Evolutionary conservation across 2,113 vertebrate genomes (phyloP), one percentile per base, ranked within the genome.

Genomic region (Leptobrachium leishanense): DNA sequence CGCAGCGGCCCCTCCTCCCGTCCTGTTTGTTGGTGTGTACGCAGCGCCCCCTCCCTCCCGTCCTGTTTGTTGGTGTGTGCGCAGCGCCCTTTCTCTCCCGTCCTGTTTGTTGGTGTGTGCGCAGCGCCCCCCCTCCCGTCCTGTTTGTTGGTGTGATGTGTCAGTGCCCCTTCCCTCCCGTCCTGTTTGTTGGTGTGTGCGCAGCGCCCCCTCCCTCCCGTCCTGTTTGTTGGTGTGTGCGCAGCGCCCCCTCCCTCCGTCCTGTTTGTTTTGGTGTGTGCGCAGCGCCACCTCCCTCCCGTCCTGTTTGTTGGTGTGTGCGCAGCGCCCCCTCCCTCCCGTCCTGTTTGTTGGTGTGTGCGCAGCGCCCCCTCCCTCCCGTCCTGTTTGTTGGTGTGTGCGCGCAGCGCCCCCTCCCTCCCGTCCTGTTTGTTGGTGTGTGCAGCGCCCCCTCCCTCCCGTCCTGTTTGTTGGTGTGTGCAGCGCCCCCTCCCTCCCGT

Each of bases 401-500:
- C 62, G 67, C 57, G 64, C 64, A 31, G 43, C 43, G 6, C 43
- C 15, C 1, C 11, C 10, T 57, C 53, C 67, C 0, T 57, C 53
- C 67, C 0, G 0, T 31, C 74, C 77, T 78, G 39, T 55, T 31
- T 0, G 0, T 42, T 87, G 92, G 46, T 50, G 46, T 50, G 75
- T 68, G 55, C 5, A 6, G 12, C 41, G 9, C 9, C 64, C 41
- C 9, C 20, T 40, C 64, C 20, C 20, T 40, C 64, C 20, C 20
- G 64, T 66, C 1, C 40, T 6, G 2, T 6, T 39, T 68, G 66
- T 6, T 6, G 3, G 68, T 69, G 43, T 69, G 68, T 69, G 43
- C 43, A 7, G 43, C 46, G 13, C 43, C 13, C n/a, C 13, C 68
- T 57, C 55, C 55, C 43, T 57, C 55, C 55, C 43, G 6, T 69